These are phyloP conservation scores for Lasioglossum pauxillum DNA, from an alignment of 2,888 invertebrate species.

Conservation along the genomic window DNA sequence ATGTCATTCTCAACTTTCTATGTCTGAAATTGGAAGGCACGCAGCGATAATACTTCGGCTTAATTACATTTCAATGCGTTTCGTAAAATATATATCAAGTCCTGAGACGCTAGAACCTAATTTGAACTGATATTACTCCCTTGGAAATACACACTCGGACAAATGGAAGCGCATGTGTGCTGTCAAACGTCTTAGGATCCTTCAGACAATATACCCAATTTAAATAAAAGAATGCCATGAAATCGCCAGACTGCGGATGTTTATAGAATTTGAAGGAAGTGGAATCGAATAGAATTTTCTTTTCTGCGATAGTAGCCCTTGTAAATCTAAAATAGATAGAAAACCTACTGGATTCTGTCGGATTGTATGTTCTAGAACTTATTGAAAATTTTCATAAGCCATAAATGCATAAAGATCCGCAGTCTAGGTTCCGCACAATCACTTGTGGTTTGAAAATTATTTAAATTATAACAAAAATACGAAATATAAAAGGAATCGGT, in stretches of 20 bases:
- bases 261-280: too few relatives aligned
- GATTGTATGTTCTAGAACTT: too few relatives aligned
- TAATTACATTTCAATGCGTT: not conserved
- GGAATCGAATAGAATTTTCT: too few relatives aligned
- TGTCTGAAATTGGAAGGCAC: not conserved
- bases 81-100: not conserved
- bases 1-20: not conserved
- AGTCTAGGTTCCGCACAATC: too few relatives aligned
- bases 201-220: not conserved
- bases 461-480: not conserved
- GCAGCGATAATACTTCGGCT: not conserved
- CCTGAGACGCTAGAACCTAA: not conserved
- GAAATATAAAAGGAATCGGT: not conserved
- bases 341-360: too few relatives aligned
- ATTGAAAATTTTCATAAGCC: too few relatives aligned
- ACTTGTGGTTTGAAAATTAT: not conserved
- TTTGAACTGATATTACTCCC: not conserved
- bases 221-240: not conserved
- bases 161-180: not conserved
- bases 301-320: too few relatives aligned
- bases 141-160: slow-evolving; percentile 1
- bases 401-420: too few relatives aligned
- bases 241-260: too few relatives aligned
- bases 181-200: not conserved
- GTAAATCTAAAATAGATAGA: too few relatives aligned